A percentile compares a stretch with the other conserved stretches of the same genome.
phyloP scores from a whole-genome alignment of 2,797 vertebrate species.

The Amphiprion clarkii region DNA sequence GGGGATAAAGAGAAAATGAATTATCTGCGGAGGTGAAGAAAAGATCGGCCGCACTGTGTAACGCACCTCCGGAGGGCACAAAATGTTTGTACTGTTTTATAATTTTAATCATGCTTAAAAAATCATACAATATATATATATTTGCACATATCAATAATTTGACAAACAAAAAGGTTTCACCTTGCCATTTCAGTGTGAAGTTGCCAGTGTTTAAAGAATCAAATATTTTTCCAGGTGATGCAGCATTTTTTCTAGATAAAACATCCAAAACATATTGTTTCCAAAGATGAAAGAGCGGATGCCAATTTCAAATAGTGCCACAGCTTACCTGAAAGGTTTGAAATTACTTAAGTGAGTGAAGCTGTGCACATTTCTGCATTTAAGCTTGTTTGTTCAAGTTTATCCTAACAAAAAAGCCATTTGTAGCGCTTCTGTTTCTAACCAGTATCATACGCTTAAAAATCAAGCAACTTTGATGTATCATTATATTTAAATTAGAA shows the following conservation, averaged over 20 bases:
- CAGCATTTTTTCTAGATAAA: neutral
- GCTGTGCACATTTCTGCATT: neutral
- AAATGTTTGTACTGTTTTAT: slow-evolving; percentile 18
- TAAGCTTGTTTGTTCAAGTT: neutral
- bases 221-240: neutral
- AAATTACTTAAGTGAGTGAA: neutral
- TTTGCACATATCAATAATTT: neutral
- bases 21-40: slow-evolving; percentile 67
- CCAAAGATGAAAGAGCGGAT: neutral
- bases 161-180: slow-evolving; percentile 9
- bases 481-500: neutral
- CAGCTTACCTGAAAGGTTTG: neutral
- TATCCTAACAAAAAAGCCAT: neutral
- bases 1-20: slow-evolving; percentile 74
- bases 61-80: slow-evolving; percentile 19
- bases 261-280: neutral
- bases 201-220: neutral
- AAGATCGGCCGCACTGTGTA: slow-evolving; percentile 55
- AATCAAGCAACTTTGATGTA: neutral
- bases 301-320: neutral
- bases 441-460: neutral
- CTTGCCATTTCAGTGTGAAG: neutral
- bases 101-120: neutral
- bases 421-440: neutral
- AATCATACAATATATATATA: slow-evolving; percentile 11